Base-by-base conservation (phyloP, 2,797 vertebrate species). In the Hypotaenidia philippensis region DNA sequence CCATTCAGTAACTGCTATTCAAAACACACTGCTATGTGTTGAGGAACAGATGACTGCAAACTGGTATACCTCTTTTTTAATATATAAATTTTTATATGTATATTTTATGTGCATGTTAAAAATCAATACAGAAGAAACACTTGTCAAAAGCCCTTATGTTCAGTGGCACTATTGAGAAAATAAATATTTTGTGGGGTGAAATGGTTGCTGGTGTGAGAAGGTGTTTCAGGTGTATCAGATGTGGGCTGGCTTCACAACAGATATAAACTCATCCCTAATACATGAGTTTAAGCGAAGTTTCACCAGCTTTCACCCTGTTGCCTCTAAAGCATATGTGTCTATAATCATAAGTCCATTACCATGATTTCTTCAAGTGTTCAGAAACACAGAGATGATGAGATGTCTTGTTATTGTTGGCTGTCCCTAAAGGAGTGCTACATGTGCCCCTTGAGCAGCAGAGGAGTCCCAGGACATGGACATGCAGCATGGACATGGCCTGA, bases 61-160 rank as follows among this genome's bases (percentile, higher is more conserved):
- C 13, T 19, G 8, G 9, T 50, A 4, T 16, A 13, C 12, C 11
- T 8, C 20, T 5, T 16, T n/a, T 23, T 26, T 5, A 20, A 3
- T 34, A 2, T 17, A 2, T 41, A 47, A 47, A 13, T 38, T 1
- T 13, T 5, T 5, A 8, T 36, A 2, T 9, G 1, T 17, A 11
- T 34, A 10, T 15, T 5, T 14, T 56, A 15, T 5, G 7, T 14
- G 23, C 45, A 5, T 32, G 2, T 70, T 69, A 40, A 79, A 90
- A 84, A 89, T 38, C 11, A 47, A 3, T 11, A 45, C 23, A 63
- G 34, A 8, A 83, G 45, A 77, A 77, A 63, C 3, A 1, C 8
- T 47, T 70, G 18, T 36, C 34, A 52, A 75, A 91, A 87, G 9
- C 40, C 49, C 44, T 68, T 27, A 16, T 2, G 15, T 79, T 80